These are phyloP conservation scores for Myathropa florea DNA, from an alignment of 2,888 invertebrate genomes.

Conservation along the genomic window DNA sequence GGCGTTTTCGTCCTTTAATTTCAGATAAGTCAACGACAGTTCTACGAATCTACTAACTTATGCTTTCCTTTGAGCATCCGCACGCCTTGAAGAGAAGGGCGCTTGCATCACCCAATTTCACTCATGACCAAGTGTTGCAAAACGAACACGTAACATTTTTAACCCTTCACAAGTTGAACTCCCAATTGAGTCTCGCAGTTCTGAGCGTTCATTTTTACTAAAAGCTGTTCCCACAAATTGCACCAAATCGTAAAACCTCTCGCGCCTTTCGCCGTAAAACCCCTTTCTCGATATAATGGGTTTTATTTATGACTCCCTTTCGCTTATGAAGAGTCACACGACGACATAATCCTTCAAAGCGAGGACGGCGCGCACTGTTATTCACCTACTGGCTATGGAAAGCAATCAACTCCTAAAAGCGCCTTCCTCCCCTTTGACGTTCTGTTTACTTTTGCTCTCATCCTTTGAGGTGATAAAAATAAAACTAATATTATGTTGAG, in stretches of 20 bases:
- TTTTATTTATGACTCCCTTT: neutral
- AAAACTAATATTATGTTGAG: slow-evolving; percentile 24
- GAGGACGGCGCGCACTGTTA: neutral
- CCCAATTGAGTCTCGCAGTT: too few species aligned
- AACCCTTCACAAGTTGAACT: too few species aligned
- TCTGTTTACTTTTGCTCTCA: neutral
- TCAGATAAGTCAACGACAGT: too few species aligned
- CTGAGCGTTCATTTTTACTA: too few species aligned
- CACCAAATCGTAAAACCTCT: neutral
- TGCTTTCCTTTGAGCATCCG: too few species aligned
- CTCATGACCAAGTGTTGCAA: too few species aligned
- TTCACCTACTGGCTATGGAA: neutral
- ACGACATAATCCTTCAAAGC: neutral
- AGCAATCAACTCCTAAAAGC: neutral
- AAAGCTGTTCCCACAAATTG: too few species aligned
- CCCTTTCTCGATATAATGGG: neutral
- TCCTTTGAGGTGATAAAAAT: slow-evolving; percentile 11
- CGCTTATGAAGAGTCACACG: neutral
- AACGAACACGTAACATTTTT: too few species aligned
- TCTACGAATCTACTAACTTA: too few species aligned
- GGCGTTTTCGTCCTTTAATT: too few species aligned
- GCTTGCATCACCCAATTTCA: too few species aligned
- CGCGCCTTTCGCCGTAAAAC: neutral
- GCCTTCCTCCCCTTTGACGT: neutral
- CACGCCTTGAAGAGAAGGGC: too few species aligned